Base-by-base conservation (phyloP, 1,140 invertebrate species). In the Chlorops oryzae region DNA sequence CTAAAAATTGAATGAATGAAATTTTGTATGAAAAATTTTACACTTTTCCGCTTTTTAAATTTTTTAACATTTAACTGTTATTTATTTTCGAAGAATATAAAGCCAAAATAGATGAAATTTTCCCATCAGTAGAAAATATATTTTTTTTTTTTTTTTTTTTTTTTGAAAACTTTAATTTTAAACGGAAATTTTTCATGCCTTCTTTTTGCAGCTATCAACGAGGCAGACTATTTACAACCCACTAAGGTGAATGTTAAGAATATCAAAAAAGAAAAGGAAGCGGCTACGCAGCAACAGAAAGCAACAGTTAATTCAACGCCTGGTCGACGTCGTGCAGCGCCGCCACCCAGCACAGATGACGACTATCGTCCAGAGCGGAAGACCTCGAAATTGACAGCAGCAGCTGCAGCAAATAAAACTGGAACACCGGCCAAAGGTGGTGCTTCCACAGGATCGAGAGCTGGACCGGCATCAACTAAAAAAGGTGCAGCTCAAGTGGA, bases 161-260 rank as follows among this genome's bases (percentile, higher is more conserved):
- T 20, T 5, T 35, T 47, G 15, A 38, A 47, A 5, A 18, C n/a
- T 22, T 47, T 47, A 5, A 47, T 24, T 34, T 2, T 32, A 13
- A 7, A 9, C n/a, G 7, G n/a, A 13, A 9, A 32, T 32, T 32
- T 32, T 32, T 32, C 27, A 32, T 32, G n/a, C n/a, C 27, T 20
- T n/a, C n/a, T 32, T 32, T 39, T 62, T 57, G 13, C 46, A 69
- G 65, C 65, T 5, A 69, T 69, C 28, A 69, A 59, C 37, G 65
- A 69, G 51, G 53, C 65, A 3, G 65, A 69, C 43, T 69, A 69
- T 37, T 34, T 52, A 4, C 38, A 50, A 32, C 23, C 34, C 12
- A 50, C 49, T 20, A 58, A 55, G 44, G 47, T 55, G 10, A 42
- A 22, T 5, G 17, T 37, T 10, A 47, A 58, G 6, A 51, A 25